Conservation (phyloP, 2,888 invertebrate genomes). For the Incurvaria masculella region DNA sequence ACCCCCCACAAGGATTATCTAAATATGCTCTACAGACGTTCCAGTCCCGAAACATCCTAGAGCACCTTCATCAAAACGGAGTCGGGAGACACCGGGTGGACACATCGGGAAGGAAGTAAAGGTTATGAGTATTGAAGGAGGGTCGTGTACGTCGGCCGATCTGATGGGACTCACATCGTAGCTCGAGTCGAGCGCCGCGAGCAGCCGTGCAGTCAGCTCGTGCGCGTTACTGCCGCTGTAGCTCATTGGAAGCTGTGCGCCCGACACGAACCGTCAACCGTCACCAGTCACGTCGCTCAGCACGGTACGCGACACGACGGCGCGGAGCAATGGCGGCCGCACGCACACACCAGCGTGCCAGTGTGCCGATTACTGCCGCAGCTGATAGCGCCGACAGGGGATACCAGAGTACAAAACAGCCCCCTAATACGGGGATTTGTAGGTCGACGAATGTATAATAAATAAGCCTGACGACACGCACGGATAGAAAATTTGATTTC, state of each 20-base stretch:
- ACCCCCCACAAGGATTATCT: too few relatives aligned
- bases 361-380: not conserved
- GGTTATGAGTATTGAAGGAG: not conserved
- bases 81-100: too few relatives aligned
- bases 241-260: not conserved
- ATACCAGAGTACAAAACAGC: not conserved
- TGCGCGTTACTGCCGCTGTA: slow-evolving; percentile 3
- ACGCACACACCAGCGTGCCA: not conserved
- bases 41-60: too few relatives aligned
- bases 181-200: slow-evolving; percentile 72
- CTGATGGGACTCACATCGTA: slow-evolving; percentile 66
- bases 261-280: not conserved
- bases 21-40: too few relatives aligned
- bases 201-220: slow-evolving; percentile 68
- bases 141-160: not conserved
- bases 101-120: not conserved
- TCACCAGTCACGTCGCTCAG: not conserved
- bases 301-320: not conserved
- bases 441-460: too few relatives aligned
- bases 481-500: too few relatives aligned
- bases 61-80: too few relatives aligned
- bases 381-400: not conserved
- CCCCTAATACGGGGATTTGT: not conserved
- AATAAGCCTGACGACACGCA: too few relatives aligned
- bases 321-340: not conserved